These are phyloP conservation scores for Plumapathes pennacea DNA, from an alignment of 92 coral and sea anemone species.

Conservation along the genomic window DNA sequence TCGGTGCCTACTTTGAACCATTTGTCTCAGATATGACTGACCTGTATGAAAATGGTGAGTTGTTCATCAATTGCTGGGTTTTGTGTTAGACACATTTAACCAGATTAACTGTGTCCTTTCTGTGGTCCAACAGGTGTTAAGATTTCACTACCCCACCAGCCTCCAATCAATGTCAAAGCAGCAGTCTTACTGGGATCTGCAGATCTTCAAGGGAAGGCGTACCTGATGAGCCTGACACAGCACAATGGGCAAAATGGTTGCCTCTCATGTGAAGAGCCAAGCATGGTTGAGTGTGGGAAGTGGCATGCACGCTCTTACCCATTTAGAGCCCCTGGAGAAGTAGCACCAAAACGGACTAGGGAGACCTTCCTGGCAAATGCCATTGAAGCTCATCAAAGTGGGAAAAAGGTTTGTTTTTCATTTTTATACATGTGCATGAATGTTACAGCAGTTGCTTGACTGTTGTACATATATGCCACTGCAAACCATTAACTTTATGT, in stretches of 20 bases:
- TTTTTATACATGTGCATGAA: background rate
- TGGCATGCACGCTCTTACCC: constrained; percentile 55
- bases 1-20: constrained; percentile 24
- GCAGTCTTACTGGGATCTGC: constrained; percentile 41
- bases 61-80: too few species aligned
- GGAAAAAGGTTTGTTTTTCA: constrained; percentile 5
- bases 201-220: constrained; percentile 61
- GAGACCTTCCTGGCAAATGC: constrained; percentile 7
- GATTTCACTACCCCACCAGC: background rate
- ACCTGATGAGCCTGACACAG: constrained; percentile 24
- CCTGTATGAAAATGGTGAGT: constrained; percentile 9
- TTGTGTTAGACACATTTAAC: too few species aligned
- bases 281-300: constrained; percentile 44
- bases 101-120: too few species aligned
- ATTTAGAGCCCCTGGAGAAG: constrained; percentile 3
- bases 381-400: constrained; percentile 1
- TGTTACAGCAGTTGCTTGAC: background rate
- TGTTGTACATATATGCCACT: too few species aligned
- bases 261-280: constrained; percentile 51
- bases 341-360: constrained; percentile 17
- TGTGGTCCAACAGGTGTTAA: constrained; percentile 3
- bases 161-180: constrained; percentile 26
- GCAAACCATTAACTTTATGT: too few species aligned
- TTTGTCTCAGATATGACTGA: constrained; percentile 22
- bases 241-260: constrained; percentile 55